phyloP scores from a whole-genome alignment of 2,113 vertebrate species.

The Dicerorhinus sumatrensis region DNA sequence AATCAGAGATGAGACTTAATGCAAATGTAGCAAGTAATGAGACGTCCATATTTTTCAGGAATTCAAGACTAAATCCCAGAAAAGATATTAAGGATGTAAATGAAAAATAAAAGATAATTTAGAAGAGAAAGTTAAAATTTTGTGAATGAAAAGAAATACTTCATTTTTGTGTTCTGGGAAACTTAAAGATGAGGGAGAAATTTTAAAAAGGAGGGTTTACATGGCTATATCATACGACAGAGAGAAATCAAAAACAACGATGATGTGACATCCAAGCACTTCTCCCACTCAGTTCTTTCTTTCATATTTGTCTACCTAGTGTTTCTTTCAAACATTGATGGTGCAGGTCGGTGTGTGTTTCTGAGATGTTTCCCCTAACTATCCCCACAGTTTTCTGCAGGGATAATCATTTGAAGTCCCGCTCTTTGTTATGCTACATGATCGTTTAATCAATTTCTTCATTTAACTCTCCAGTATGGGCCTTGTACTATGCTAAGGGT shows the following conservation, averaged over 20 bases:
- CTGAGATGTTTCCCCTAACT: neutral
- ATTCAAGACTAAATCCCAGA: neutral
- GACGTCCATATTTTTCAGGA: neutral
- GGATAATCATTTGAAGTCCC: neutral
- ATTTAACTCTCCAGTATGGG: neutral
- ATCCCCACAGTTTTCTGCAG: neutral
- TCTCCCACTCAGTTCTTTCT: neutral
- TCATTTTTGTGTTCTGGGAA: neutral
- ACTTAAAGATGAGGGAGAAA: neutral
- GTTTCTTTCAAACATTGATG: neutral
- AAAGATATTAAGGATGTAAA: neutral
- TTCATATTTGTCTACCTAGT: neutral
- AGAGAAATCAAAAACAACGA: neutral
- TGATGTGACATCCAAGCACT: neutral
- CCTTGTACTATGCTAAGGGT: neutral
- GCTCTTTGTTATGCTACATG: neutral
- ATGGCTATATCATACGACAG: neutral
- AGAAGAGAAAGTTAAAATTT: neutral
- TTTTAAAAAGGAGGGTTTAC: neutral
- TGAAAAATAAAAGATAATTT: neutral
- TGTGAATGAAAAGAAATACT: neutral
- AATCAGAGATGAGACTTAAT: neutral
- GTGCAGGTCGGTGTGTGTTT: neutral
- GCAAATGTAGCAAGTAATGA: neutral
- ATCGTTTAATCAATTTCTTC: slow-evolving; percentile 2